Evolutionary conservation across 2,113 vertebrate species (phyloP).

Genomic region (Shinisaurus crocodilurus): DNA sequence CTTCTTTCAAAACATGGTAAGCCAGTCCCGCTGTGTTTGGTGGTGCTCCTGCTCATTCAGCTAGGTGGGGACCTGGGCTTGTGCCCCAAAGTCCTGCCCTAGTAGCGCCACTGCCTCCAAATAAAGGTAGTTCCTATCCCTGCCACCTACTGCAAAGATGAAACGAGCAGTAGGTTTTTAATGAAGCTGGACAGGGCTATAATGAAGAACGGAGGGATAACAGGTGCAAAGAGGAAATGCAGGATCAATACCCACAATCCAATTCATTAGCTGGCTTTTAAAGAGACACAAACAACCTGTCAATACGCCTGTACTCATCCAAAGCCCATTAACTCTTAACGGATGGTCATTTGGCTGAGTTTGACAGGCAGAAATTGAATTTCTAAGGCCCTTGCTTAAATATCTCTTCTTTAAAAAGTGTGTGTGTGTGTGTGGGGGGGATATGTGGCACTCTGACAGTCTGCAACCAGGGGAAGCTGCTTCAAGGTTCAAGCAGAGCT

Average conservation of each 20-base stretch:
- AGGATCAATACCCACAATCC: slow-evolving; percentile 45
- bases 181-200: slow-evolving; percentile 27
- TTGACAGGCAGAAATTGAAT: slow-evolving; percentile 42
- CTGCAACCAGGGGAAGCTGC: neutral
- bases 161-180: slow-evolving; percentile 9
- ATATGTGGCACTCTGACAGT: no score
- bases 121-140: neutral
- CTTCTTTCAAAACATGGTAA: neutral
- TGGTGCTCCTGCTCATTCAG: no score
- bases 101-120: neutral
- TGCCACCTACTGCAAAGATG: neutral
- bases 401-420: neutral
- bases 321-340: slow-evolving; percentile 42
- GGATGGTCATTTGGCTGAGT: slow-evolving; percentile 13
- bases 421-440: neutral
- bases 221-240: slow-evolving; percentile 28
- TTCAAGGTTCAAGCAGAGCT: neutral
- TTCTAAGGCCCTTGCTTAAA: neutral
- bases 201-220: slow-evolving; percentile 30
- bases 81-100: neutral
- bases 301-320: slow-evolving; percentile 36
- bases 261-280: slow-evolving; percentile 51
- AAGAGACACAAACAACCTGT: slow-evolving; percentile 44
- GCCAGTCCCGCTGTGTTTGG: no score
- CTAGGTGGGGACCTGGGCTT: neutral